These are phyloP conservation scores for Epirrhoe alternata DNA, from an alignment of 2,888 invertebrate species.

Conservation along the genomic window DNA sequence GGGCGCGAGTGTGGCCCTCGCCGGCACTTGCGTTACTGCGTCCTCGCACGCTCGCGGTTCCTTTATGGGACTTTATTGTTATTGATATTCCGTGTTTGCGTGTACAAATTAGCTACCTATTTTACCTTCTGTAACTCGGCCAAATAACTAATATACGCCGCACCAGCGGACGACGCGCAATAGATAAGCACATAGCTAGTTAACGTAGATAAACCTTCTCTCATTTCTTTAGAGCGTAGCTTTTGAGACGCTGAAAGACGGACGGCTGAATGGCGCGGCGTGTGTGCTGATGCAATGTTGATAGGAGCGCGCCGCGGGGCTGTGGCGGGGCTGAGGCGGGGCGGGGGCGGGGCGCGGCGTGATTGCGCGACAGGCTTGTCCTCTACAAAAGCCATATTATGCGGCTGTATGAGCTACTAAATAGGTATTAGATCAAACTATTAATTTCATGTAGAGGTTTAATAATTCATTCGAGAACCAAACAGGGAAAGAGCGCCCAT, in stretches of 20 bases:
- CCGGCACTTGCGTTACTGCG: neutral
- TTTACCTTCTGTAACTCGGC: neutral
- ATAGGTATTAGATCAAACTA: no score
- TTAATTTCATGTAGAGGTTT: no score
- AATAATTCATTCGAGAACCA: no score
- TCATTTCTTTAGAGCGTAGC: constrained; percentile 1
- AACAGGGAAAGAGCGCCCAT: no score
- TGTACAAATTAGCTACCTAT: neutral
- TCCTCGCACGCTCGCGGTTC: neutral
- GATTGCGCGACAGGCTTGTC: neutral
- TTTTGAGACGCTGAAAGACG: constrained; percentile 33
- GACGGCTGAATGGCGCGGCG: constrained; percentile 16
- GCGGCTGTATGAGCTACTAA: no score
- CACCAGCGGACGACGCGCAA: neutral
- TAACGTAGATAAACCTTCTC: constrained; percentile 1
- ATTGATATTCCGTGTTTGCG: constrained; percentile 1
- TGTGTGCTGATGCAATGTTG: constrained; percentile 41
- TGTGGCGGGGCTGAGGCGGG: no score
- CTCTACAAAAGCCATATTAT: no score
- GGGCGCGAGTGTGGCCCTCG: neutral
- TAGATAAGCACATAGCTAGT: neutral
- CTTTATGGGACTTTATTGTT: neutral
- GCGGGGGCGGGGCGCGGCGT: neutral
- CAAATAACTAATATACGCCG: neutral
- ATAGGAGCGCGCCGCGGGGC: constrained; percentile 20